Evolutionary conservation across 2,888 invertebrate genomes (phyloP), one percentile per base, ranked within the genome.

Genomic region (Timema cristinae): DNA sequence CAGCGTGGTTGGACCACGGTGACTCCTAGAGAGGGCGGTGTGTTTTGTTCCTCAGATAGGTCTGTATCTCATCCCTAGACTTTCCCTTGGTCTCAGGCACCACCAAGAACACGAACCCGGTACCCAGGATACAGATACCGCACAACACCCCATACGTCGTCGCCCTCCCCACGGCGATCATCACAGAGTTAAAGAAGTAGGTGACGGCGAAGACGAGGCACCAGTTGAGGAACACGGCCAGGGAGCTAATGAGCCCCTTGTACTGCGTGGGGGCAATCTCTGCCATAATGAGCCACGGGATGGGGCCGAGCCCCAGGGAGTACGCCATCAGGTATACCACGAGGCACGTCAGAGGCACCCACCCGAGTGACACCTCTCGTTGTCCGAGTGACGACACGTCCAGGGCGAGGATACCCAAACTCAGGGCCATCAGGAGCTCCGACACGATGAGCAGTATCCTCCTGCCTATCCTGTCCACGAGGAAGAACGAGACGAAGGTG

Each of bases 381-480:
- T 16, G 32, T 2, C 7, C 16, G 56, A 16, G n/a, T 50, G 56
- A 8, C 76, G 90, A 87, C 81, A 93, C 94, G 80, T 91, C 93
- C 50, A 89, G 81, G 0, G 93, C 93, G 10, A 94, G 82, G 32
- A 89, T 84, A 59, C 89, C 82, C 69, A 93, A 81, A 76, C 91
- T 90, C 0, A 89, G 73, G 0, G 89, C 86, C 90, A 93, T 93
- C 16, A 90, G 85, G n/a, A 87, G 78, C 47, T 92, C 89, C 56
- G 94, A 94, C 71, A 91, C 84, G 69, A 95, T 85, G 4, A 97
- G 83, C 7, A 95, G 85, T 6, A 91, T 87, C 75, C 91, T 89
- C 72, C 97, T 85, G 0, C 95, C 95, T 10, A 91, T 91, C 73
- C 87, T 88, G 75, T 97, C 96, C 9, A 94, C 89, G 0, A 93